phyloP scores from a whole-genome alignment of 2,888 invertebrate species.

The Scotopteryx bipunctaria region DNA sequence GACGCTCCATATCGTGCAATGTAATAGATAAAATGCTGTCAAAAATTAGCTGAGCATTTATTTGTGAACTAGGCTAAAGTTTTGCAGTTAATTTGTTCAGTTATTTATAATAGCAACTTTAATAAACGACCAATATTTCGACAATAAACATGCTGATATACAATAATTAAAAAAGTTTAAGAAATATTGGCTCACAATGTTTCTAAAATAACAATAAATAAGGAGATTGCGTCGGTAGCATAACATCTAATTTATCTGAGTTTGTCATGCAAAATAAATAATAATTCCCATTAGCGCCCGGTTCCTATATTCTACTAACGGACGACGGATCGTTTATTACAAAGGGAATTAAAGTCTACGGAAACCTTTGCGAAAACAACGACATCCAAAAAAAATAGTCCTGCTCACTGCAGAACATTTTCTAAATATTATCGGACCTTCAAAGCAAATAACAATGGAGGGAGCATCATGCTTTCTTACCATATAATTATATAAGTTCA shows the following conservation, averaged over 20 bases:
- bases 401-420: too few species aligned
- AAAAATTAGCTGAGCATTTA: too few species aligned
- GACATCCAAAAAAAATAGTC: too few species aligned
- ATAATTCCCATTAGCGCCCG: too few species aligned
- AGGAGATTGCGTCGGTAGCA: not conserved
- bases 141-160: not conserved
- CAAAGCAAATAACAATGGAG: not conserved
- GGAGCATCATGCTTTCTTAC: not conserved
- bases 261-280: slow-evolving; percentile 11
- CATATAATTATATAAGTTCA: too few species aligned
- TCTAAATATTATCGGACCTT: not conserved
- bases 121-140: not conserved
- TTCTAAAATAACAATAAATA: not conserved
- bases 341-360: too few species aligned
- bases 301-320: too few species aligned
- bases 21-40: too few species aligned
- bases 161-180: not conserved
- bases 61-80: too few species aligned
- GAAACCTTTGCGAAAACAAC: too few species aligned
- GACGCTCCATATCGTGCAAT: too few species aligned
- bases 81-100: not conserved
- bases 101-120: not conserved
- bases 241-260: not conserved
- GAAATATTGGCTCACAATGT: not conserved
- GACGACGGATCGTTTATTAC: too few species aligned